Percentiles rank a stretch among this genome's conserved stretches.
Evolutionary conservation across 2,113 vertebrate genomes (phyloP).

Genomic region (Pollachius pollachius): DNA sequence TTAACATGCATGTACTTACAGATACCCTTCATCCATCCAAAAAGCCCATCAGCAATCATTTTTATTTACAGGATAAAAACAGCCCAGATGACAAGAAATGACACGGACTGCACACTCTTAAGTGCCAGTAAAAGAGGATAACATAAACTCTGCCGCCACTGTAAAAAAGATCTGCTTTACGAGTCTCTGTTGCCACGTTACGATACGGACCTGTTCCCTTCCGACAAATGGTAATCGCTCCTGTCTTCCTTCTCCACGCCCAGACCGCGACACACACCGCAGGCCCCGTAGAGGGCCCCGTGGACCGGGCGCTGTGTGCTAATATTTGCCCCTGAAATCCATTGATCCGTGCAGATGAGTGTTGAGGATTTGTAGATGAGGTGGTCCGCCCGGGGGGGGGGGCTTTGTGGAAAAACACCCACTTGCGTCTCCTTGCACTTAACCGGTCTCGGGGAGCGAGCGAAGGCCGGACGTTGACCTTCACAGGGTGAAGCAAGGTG

Average conservation of each 20-base stretch:
- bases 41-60: constrained; percentile 30
- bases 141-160: constrained; percentile 20
- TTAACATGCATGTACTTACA: too few species aligned
- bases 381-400: constrained; percentile 32
- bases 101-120: constrained; percentile 1
- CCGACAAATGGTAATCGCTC: constrained; percentile 32
- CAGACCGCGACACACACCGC: background rate
- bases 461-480: too few species aligned
- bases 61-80: constrained; percentile 38
- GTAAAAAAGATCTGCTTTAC: constrained; percentile 24
- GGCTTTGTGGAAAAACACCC: constrained; percentile 46
- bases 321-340: constrained; percentile 65
- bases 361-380: constrained; percentile 54
- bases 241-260: background rate
- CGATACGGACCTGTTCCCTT: constrained; percentile 31
- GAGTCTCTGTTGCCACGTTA: constrained; percentile 18
- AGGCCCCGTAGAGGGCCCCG: constrained; percentile 20
- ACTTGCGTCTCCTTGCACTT: constrained; percentile 37
- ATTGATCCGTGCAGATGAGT: constrained; percentile 60
- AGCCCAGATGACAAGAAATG: constrained; percentile 9
- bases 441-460: constrained; percentile 27
- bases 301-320: constrained; percentile 38
- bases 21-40: constrained; percentile 19
- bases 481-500: too few species aligned
- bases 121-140: background rate